Percentiles rank a stretch among this genome's conserved stretches.
These are phyloP conservation scores for Andrena bicolor DNA, from an alignment of 2,888 invertebrate species.

Conservation along the genomic window DNA sequence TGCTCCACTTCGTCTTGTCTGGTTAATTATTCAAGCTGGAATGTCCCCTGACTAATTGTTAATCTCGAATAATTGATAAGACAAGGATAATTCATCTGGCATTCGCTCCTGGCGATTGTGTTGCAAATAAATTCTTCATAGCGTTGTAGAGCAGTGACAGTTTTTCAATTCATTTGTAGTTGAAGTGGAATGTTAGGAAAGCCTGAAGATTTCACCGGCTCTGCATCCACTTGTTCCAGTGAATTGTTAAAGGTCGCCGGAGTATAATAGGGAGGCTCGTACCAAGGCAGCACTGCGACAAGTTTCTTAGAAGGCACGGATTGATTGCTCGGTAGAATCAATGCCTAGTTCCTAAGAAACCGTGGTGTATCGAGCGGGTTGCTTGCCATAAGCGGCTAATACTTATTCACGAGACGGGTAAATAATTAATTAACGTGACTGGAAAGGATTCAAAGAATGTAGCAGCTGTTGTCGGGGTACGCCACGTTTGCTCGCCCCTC, in stretches of 20 bases:
- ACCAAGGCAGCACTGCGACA: slow-evolving; percentile 45
- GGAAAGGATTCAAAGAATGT: slow-evolving; percentile 70
- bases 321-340: slow-evolving; percentile 62
- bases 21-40: slow-evolving; percentile 55
- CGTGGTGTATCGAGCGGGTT: slow-evolving; percentile 37
- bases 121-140: too few relatives aligned
- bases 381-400: slow-evolving; percentile 63
- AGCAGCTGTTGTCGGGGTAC: slow-evolving; percentile 71
- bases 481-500: slow-evolving; percentile 46
- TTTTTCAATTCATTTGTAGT: neutral
- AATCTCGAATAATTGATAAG: slow-evolving; percentile 38
- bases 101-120: too few relatives aligned
- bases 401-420: slow-evolving; percentile 73
- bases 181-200: neutral
- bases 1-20: slow-evolving; percentile 49
- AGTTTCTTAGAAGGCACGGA: slow-evolving; percentile 61
- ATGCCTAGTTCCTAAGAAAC: slow-evolving; percentile 62
- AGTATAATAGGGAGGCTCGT: neutral
- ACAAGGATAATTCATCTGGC: neutral
- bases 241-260: slow-evolving; percentile 9
- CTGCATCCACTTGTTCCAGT: neutral
- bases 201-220: neutral
- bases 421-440: slow-evolving; percentile 78
- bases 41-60: slow-evolving; percentile 54
- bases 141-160: neutral